These are phyloP conservation scores for Drosophila kikkawai DNA, from an alignment of 1,140 invertebrate genomes.

Conservation along the genomic window DNA sequence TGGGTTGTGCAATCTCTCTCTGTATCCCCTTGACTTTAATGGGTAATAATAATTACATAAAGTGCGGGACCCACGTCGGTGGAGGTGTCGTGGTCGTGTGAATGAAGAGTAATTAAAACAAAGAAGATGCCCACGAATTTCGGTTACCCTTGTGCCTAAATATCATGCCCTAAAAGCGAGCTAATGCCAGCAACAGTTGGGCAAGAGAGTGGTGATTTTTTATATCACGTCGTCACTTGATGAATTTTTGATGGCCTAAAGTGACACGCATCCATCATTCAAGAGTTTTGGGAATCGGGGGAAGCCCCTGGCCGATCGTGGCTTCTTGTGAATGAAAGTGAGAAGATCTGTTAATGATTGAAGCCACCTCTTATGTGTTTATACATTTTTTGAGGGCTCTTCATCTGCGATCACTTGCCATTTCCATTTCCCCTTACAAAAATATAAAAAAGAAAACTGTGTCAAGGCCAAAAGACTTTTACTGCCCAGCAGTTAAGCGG, in stretches of 20 bases:
- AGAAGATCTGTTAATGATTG: constrained; percentile 19
- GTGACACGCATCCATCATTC: constrained; percentile 56
- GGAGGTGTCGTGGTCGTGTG: constrained; percentile 44
- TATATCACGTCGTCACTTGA: constrained; percentile 29
- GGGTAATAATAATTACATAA: constrained; percentile 76
- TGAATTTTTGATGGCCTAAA: constrained; percentile 39
- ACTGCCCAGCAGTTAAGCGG: constrained; percentile 47
- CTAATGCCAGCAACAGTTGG: constrained; percentile 27
- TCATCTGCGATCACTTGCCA: constrained; percentile 40
- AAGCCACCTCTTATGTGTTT: neutral
- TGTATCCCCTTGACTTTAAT: constrained; percentile 5
- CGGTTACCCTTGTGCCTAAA: constrained; percentile 41
- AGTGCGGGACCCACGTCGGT: constrained; percentile 42
- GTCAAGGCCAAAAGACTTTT: constrained; percentile 67
- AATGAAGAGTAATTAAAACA: constrained; percentile 59
- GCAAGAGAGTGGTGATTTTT: constrained; percentile 12
- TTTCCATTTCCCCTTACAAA: constrained; percentile 31
- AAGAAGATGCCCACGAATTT: constrained; percentile 20
- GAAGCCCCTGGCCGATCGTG: constrained; percentile 29
- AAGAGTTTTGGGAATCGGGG: constrained; percentile 27
- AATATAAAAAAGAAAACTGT: constrained; percentile 48
- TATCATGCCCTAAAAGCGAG: constrained; percentile 25
- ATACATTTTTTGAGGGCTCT: neutral
- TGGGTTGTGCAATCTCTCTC: constrained; percentile 54
- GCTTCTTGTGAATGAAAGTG: constrained; percentile 30